Evolutionary conservation across 2,797 vertebrate genomes (phyloP), one percentile per base, ranked within the genome.

Genomic region (Sphenopsis melanotis): DNA sequence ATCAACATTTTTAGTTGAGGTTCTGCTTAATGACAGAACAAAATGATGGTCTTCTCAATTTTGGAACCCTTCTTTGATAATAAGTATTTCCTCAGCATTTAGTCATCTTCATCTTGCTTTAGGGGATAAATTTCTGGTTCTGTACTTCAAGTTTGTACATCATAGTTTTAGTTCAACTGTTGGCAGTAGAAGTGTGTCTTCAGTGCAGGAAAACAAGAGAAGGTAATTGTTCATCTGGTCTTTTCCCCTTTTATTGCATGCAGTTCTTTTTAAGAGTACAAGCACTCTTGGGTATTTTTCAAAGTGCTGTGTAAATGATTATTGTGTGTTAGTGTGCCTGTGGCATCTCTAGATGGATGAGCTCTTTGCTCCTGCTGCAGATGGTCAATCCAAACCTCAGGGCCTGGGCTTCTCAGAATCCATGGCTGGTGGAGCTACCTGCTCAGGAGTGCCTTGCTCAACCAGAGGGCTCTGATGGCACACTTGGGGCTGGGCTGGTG

Each of bases 81-180:
- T 63, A 42, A 3, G 5, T 47, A 56, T 27, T 60, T 89, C 42
- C 52, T 89, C 41, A 59, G 44, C 52, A 44, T 87, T 92, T 90
- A 71, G 57, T 77, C 72, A 64, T 77, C 46, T 71, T 95, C 66
- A 56, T 66, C 64, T 46, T 87, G 52, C 89, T 85, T 87, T 87
- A 83, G 83, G 63, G 81, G n/a, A 65, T 82, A 21, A 22, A n/a
- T 47, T 87, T 89, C 19, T 80, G n/a, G 4, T 37, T 83, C 77
- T 91, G 60, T 70, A 18, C 61, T 83, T 94, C 37, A 79, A 60
- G 57, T 42, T 30, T 80, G 20, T 85, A 15, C 0, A 0, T 74
- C 42, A 52, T 22, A 34, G 29, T 30, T 37, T 0, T 4, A 71
- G 41, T 49, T 68, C 57, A 64, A 0, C 36, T 29, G 3, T 15